phyloP scores from a whole-genome alignment of 2,888 invertebrate species.

The Alloplasta piceator region DNA sequence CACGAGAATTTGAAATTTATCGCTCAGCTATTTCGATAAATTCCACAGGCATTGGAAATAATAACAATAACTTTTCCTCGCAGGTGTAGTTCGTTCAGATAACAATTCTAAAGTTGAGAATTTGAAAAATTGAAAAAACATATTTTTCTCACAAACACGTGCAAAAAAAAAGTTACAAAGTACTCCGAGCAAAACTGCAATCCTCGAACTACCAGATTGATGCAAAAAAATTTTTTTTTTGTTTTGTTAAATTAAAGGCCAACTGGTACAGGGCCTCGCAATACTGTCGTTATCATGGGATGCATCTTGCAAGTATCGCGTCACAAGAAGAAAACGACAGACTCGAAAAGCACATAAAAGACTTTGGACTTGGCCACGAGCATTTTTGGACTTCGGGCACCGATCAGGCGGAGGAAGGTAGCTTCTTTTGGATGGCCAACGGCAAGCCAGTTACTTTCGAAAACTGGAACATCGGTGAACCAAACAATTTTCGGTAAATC shows the following conservation, averaged over 20 bases:
- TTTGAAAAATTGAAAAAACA: not conserved
- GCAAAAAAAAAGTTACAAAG: no score
- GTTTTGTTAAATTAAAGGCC: conserved; percentile 85
- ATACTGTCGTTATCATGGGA: conserved; percentile 96
- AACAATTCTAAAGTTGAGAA: not conserved
- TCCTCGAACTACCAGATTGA: no score
- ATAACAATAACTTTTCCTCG: no score
- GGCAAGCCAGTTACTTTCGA: conserved; percentile 95
- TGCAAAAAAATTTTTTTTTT: no score
- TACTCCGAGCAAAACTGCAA: no score
- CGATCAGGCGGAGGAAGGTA: conserved; percentile 95
- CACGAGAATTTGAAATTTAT: no score
- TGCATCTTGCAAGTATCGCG: conserved; percentile 95
- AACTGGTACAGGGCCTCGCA: conserved; percentile 97
- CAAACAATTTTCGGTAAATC: conserved; percentile 90
- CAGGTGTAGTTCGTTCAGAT: no score
- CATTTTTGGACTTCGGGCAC: conserved; percentile 98
- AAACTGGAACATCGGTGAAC: conserved; percentile 97
- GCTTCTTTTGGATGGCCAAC: conserved; percentile 97
- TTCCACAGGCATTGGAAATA: no score
- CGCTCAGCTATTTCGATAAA: no score
- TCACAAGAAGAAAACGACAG: conserved; percentile 96
- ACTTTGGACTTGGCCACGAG: conserved; percentile 94
- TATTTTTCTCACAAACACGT: no score
- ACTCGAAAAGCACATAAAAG: conserved; percentile 94